Evolutionary conservation across 2,113 vertebrate species (phyloP), one percentile per base, ranked within the genome.

Genomic region (Abramis brama): DNA sequence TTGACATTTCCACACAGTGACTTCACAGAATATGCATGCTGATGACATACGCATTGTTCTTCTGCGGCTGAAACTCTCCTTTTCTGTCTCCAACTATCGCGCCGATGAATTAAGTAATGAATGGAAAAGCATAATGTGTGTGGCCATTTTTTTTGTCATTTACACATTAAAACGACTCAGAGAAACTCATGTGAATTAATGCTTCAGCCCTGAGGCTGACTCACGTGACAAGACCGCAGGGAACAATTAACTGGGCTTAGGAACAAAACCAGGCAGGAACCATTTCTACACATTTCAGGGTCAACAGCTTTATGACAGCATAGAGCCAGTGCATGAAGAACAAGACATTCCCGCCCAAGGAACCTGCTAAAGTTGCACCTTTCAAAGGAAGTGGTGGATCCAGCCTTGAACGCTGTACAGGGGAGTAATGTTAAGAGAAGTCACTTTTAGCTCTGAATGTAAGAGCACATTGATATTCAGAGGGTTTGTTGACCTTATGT

Each of bases 211-310:
- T 66, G 71, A 83, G 50, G 88, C 85, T 83, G 43, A 73, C 12
- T 71, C 83, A 68, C 71, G 21, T 86, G 76, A 80, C 82, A 64
- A 73, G 82, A 68, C 88, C 78, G 59, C 85, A 15, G 82, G 85
- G 88, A 89, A 85, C 88, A 89, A 87, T 89, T 89, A 87, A 83
- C 71, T 57, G 45, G 86, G 85, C 85, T 86, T 85, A 85, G 75
- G 78, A 87, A 82, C 62, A 68, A 57, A 87, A 82, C 78, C 71
- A 80, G 82, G 33, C 66, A 79, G 74, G 78, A 83, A 70, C 60
- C 57, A 78, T 85, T 76, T 85, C 70, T 62, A 81, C 70, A 70
- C 47, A 78, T 68, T 85, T 87, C 78, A 82, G 88, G 88, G 88
- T 89, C 88, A 87, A 57, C 25, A 50, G 47, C 47, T 80, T 73